Conservation (phyloP, 2,113 vertebrate genomes). For the Bagarius yarrelli region DNA sequence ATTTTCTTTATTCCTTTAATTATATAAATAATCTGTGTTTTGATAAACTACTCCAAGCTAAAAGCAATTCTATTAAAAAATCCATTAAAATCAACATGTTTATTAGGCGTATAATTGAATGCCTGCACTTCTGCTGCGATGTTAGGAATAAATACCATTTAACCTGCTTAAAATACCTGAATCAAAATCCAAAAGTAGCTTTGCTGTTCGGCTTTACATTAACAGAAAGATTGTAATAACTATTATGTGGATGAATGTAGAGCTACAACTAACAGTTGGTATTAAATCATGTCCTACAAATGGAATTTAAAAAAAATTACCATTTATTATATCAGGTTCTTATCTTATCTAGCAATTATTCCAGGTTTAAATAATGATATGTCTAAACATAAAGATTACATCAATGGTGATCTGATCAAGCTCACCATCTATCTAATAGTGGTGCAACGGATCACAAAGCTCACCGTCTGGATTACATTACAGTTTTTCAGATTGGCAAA, state of each 20-base stretch:
- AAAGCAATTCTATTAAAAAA: constrained; percentile 26
- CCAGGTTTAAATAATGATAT: background rate
- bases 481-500: no score
- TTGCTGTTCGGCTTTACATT: background rate
- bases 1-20: background rate
- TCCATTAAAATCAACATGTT: constrained; percentile 15
- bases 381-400: background rate
- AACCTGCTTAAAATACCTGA: background rate
- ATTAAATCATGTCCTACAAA: background rate
- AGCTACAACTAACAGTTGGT: background rate
- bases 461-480: no score
- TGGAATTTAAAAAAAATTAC: background rate
- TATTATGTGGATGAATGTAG: background rate
- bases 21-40: background rate
- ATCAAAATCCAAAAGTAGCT: background rate
- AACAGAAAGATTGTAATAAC: background rate
- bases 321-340: background rate
- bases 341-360: background rate
- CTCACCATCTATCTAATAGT: no score
- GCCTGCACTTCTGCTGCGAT: background rate
- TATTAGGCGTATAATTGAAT: constrained; percentile 15
- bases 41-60: constrained; percentile 10
- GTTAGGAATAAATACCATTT: constrained; percentile 16
- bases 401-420: background rate
- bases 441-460: no score